Conservation (phyloP, 1,140 invertebrate genomes). For the Hylaeus anthracinus region DNA sequence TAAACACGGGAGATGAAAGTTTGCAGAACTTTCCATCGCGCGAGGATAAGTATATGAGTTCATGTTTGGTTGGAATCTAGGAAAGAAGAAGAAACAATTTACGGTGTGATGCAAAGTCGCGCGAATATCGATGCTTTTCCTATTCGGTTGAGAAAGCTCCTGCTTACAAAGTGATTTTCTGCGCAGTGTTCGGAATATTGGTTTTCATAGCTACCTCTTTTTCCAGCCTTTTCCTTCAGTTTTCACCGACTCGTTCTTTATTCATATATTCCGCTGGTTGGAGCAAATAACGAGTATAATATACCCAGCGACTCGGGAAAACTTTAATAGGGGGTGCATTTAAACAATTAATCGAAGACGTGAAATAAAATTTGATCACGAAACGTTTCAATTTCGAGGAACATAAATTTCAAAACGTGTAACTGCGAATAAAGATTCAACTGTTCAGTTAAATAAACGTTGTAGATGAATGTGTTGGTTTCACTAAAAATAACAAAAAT, state of each 20-base stretch:
- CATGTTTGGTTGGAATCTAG: not conserved
- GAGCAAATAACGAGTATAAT: not conserved
- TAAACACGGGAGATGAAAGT: conserved; percentile 3
- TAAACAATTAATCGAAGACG: not conserved
- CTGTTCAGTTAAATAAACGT: too few relatives aligned
- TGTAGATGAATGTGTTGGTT: too few relatives aligned
- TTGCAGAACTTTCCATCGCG: conserved; percentile 10
- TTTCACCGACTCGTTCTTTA: not conserved
- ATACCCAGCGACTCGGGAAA: not conserved
- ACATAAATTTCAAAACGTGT: too few relatives aligned
- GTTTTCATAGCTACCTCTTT: not conserved
- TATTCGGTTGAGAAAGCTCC: not conserved
- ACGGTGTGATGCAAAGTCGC: not conserved
- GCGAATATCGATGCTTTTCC: conserved; percentile 23
- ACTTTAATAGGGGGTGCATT: too few relatives aligned
- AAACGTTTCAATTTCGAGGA: too few relatives aligned
- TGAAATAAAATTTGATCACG: too few relatives aligned
- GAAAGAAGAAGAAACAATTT: conserved; percentile 12
- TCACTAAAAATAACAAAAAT: too few relatives aligned
- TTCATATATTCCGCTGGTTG: not conserved
- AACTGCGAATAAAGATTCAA: too few relatives aligned
- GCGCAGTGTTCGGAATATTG: not conserved
- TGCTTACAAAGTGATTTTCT: conserved; percentile 3
- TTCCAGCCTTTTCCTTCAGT: not conserved
- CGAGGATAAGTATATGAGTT: conserved; percentile 11